Evolutionary conservation across 2,797 vertebrate species (phyloP), one percentile per base, ranked within the genome.

Genomic region (Macropodus opercularis): DNA sequence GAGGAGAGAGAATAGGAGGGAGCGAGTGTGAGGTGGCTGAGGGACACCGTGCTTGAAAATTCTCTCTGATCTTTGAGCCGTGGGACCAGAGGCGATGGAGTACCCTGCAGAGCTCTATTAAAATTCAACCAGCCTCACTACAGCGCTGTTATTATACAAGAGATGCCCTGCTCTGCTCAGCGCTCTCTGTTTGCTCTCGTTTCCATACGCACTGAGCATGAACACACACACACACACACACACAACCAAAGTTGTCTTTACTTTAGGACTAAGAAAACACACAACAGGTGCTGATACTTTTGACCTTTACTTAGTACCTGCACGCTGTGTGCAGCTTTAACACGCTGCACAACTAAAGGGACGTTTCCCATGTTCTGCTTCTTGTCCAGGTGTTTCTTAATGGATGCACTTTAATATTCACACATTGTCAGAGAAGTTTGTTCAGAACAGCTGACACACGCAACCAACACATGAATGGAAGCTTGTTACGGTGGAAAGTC

Each of bases 61-160:
- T 92, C 90, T 87, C 78, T 91, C 80, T 90, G 88, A 91, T 92
- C 87, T 91, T 80, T 83, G 80, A 84, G 85, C 77, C 43, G 74
- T 69, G 82, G 87, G 81, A 89, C 84, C 75, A 76, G 79, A 89
- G 81, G 87, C 87, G 53, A 80, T 87, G 80, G 85, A 85, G 85
- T 79, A 85, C 80, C 89, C 87, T 19, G 83, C 83, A 88, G 87
- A 87, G 88, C 72, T 84, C 75, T 57, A 88, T 90, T 91, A 87
- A 90, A 86, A 92, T 92, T 91, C 87, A 91, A 62, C 83, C 73
- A 81, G 78, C 71, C 58, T 72, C 67, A 62, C 72, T 76, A 87
- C 87, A 77, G 76, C 80, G 65, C 65, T 72, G 84, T 91, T 89
- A 88, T 86, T 87, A 88, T 89, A 89, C 79, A 85, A 82, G 77